Base-by-base conservation (phyloP, 2,888 invertebrate genomes). In the Operophtera brumata region DNA sequence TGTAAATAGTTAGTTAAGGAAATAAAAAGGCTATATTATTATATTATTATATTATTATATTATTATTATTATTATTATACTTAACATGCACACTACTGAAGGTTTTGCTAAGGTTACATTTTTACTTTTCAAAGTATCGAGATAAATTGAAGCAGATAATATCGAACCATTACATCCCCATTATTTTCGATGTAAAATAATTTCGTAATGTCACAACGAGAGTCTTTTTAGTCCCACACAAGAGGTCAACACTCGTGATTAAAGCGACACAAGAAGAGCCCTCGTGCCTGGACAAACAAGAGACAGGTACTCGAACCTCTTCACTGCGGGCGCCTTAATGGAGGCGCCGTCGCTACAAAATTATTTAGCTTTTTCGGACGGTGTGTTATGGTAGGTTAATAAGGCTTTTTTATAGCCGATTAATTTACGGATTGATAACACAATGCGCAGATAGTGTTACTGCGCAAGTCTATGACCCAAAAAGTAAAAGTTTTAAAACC, bases 211-310 rank as follows among this genome's bases (percentile, higher is more conserved):
- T 56, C 43, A 34, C 34, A 28, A 37, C 55, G 58, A 64, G 53
- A 67, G 65, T 67, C 67, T 73, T 74, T 74, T 66, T 65, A 65
- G 52, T 28, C 37, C 37, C 52, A 37, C 56, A 65, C 63, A 66
- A 59, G 65, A 62, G 54, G 79, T 75, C 77, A 77, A 78, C 84
- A 81, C 86, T 88, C 62, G 72, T 82, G 84, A 86, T 87, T 88
- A 88, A 80, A 84, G 82, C 77, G 72, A 70, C 78, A 67, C 87
- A 65, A 74, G 69, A 57, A 82, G 85, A 67, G 79, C 77, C 63
- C 82, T 84, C 62, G 59, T 62, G 70, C 72, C 75, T 78, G 75
- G 68, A 69, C 79, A 82, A 84, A 86, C 85, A 84, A 84, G 78
- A 74, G 81, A 71, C 77, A 74, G 73, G 54, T 79, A 72, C 84